A percentile compares a stretch with the other conserved stretches of the same genome.
phyloP scores from a whole-genome alignment of 2,797 vertebrate species.

The Gymnoscopelus microlampas region DNA sequence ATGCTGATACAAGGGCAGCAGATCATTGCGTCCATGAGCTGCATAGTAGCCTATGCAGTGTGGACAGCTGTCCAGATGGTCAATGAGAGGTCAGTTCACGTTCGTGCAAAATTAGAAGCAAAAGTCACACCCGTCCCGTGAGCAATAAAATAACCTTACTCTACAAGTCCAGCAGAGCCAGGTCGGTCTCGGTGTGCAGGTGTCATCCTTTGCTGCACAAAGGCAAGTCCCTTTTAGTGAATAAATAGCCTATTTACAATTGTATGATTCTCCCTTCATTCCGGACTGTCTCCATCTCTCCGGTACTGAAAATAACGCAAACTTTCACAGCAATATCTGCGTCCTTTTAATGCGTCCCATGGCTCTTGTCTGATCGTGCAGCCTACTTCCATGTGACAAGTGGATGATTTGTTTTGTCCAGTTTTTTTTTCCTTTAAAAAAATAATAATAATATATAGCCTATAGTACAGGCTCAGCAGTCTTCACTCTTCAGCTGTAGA shows the following conservation, averaged over 20 bases:
- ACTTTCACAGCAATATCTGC: conserved; percentile 45
- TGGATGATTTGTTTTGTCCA: neutral
- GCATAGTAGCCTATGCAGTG: neutral
- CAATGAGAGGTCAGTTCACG: neutral
- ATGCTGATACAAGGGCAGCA: conserved; percentile 14
- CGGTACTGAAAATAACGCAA: neutral
- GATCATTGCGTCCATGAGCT: conserved; percentile 26
- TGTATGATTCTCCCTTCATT: neutral
- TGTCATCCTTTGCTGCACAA: conserved; percentile 47
- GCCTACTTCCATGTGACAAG: conserved; percentile 10
- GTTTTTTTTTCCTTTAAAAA: neutral
- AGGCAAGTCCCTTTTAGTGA: conserved; percentile 8
- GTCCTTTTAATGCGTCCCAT: conserved; percentile 55
- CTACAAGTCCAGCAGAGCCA: conserved; percentile 15
- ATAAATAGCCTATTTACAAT: neutral
- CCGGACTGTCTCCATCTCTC: conserved; percentile 37
- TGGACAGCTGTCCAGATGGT: neutral
- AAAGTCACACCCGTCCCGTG: conserved; percentile 22
- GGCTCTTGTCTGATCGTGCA: neutral
- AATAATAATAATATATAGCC: neutral
- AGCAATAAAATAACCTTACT: conserved; percentile 16
- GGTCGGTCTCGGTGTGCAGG: conserved; percentile 39
- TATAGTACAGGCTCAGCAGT: neutral
- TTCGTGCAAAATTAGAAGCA: neutral
- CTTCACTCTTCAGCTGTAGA: neutral